These are phyloP conservation scores for Gasteruption jaculator DNA, from an alignment of 2,888 invertebrate species.

Conservation along the genomic window DNA sequence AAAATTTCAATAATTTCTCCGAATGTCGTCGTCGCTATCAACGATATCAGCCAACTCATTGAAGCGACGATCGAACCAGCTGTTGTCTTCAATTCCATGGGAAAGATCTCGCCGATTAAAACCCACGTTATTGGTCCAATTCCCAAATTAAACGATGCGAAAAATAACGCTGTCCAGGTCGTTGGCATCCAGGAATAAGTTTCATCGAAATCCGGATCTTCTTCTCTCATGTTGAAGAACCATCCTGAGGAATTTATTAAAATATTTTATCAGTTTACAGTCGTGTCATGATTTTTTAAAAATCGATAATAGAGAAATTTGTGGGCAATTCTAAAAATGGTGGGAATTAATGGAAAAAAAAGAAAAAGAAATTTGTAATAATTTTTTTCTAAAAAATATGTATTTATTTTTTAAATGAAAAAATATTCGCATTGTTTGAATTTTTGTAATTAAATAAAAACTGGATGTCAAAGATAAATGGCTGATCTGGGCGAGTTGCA, in stretches of 20 bases:
- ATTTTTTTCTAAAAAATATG: background rate
- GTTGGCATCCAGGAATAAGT: conserved; percentile 40
- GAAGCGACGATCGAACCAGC: conserved; percentile 27
- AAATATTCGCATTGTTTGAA: too few species aligned
- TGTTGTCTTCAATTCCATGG: conserved; percentile 30
- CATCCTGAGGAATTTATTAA: conserved; percentile 29
- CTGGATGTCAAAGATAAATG: too few species aligned
- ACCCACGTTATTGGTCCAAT: conserved; percentile 43
- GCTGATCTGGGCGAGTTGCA: too few species aligned
- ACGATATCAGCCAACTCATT: conserved; percentile 35
- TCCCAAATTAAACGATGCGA: conserved; percentile 37
- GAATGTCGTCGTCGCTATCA: conserved; percentile 30
- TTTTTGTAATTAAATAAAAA: too few species aligned
- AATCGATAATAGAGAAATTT: background rate
- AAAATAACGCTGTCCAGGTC: conserved; percentile 31
- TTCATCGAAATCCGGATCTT: conserved; percentile 38
- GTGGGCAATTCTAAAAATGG: background rate
- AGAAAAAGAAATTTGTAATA: too few species aligned
- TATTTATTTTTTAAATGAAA: background rate
- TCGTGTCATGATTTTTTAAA: background rate
- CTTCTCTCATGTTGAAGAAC: conserved; percentile 30
- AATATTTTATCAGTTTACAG: background rate
- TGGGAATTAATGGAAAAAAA: too few species aligned
- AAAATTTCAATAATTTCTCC: conserved; percentile 27
- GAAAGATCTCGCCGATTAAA: conserved; percentile 39